Evolutionary conservation across 1,140 invertebrate species (phyloP), one percentile per base, ranked within the genome.

Genomic region (Agraylea sexmaculata): DNA sequence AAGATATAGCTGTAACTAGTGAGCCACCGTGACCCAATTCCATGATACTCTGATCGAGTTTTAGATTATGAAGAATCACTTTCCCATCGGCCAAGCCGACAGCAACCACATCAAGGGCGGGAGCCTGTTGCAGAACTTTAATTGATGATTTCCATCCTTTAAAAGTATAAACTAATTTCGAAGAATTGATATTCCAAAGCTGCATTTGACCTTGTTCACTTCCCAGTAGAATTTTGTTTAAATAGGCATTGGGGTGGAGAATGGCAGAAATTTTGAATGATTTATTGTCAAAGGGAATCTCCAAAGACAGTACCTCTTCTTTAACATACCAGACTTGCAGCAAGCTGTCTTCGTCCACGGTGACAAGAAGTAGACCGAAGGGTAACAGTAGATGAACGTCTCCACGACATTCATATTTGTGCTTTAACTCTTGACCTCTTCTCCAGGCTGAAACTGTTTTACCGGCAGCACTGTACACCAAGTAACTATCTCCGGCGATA

Each of bases 221-320:
- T 10, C 84, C 93, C 32, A 98, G 60, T n/a, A 98, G 58, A 32
- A 97, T 75, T 68, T 97, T 98, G 58, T 98, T 96, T 2, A 92
- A 59, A 56, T 97, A 98, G 0, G 92, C 92, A 30, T 71, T 77
- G 2, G 92, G 93, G 71, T 98, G 93, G 32, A 83, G 65, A 1
- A 94, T 45, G 1, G 81, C 68, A 0, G 83, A 79, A 8, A 95
- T 78, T 52, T 77, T 66, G 57, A 95, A 94, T 11, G 60, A 59
- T 0, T 72, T 58, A n/a, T 70, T 65, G 46, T 75, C 70, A 55
- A 92, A 91, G n/a, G 62, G 68, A 0, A 85, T 55, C 49, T 85
- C 78, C 16, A 78, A 51, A 50, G 76, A 67, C 11, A 78, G 52
- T 33, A 75, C 72, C 59, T 85, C 80, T 0, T 74, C 69, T 49